Percentiles rank a stretch among this genome's conserved stretches.
Conservation (phyloP, 2,888 invertebrate genomes). For the Pterostichus niger region DNA sequence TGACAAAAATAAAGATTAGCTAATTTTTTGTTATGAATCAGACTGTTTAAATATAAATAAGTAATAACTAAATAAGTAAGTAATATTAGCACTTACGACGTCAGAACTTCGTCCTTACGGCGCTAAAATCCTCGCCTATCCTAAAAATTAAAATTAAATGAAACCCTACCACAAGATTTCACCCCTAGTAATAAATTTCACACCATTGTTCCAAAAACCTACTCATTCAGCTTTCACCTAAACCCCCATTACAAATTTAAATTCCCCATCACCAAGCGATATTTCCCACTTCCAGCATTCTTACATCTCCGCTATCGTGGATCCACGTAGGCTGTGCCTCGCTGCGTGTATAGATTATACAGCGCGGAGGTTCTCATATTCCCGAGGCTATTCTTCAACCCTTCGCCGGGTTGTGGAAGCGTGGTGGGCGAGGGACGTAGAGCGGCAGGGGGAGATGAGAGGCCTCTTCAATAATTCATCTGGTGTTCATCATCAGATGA, state of each 20-base stretch:
- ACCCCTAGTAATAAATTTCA: background rate
- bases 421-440: background rate
- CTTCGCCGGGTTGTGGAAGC: background rate
- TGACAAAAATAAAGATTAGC: too few relatives aligned
- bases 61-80: too few relatives aligned
- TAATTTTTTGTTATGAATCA: too few relatives aligned
- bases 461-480: conserved; percentile 11
- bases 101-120: too few relatives aligned
- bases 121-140: too few relatives aligned
- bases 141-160: conserved; percentile 4
- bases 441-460: background rate
- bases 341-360: conserved; percentile 15
- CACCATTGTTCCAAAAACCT: conserved; percentile 21
- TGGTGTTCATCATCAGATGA: conserved; percentile 11
- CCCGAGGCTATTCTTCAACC: conserved; percentile 4
- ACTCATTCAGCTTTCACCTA: conserved; percentile 16
- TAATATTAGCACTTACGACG: too few relatives aligned
- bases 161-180: background rate
- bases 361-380: conserved; percentile 3
- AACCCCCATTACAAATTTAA: conserved; percentile 35
- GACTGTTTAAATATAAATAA: too few relatives aligned
- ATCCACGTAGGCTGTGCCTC: background rate
- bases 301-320: background rate
- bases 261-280: conserved; percentile 26
- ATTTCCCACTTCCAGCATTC: conserved; percentile 2